Conservation (phyloP, 2,888 invertebrate species). For the Atethmia centrago region DNA sequence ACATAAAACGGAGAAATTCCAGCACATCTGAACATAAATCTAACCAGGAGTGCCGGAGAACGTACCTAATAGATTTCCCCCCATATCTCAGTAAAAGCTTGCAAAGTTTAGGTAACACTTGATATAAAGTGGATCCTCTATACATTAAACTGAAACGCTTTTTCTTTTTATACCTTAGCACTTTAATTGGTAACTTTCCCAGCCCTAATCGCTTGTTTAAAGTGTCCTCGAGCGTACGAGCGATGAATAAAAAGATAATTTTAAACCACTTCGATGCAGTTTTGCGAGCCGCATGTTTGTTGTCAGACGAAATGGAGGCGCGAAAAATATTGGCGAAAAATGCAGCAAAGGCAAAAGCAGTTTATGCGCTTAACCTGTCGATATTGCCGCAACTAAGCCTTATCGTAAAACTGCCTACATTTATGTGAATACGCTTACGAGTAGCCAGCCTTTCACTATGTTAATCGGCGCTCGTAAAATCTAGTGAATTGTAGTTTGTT, state of each 20-base stretch:
- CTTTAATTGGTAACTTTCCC: conserved; percentile 57
- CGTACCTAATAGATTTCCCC: conserved; percentile 57
- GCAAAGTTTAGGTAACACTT: conserved; percentile 48
- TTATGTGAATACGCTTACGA: conserved; percentile 43
- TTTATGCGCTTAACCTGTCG: conserved; percentile 25
- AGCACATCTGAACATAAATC: conserved; percentile 59
- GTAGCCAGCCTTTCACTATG: conserved; percentile 44
- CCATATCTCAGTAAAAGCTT: conserved; percentile 43
- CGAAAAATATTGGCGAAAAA: conserved; percentile 42
- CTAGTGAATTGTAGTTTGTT: conserved; percentile 53
- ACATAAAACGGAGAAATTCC: conserved; percentile 54
- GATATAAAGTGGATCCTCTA: conserved; percentile 49
- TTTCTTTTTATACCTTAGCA: conserved; percentile 33
- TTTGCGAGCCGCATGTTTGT: conserved; percentile 32
- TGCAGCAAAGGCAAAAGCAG: conserved; percentile 40
- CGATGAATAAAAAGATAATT: conserved; percentile 45
- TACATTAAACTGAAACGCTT: conserved; percentile 38
- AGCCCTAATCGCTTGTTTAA: conserved; percentile 52
- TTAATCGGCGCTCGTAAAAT: conserved; percentile 59
- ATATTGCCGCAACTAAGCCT: conserved; percentile 27
- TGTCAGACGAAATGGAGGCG: conserved; percentile 34
- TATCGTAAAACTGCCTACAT: conserved; percentile 49
- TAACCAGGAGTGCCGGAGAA: conserved; percentile 38
- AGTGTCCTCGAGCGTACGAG: conserved; percentile 43
- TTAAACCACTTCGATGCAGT: conserved; percentile 21